Evolutionary conservation across 2,113 vertebrate genomes (phyloP).

Genomic region (Serinus canaria): DNA sequence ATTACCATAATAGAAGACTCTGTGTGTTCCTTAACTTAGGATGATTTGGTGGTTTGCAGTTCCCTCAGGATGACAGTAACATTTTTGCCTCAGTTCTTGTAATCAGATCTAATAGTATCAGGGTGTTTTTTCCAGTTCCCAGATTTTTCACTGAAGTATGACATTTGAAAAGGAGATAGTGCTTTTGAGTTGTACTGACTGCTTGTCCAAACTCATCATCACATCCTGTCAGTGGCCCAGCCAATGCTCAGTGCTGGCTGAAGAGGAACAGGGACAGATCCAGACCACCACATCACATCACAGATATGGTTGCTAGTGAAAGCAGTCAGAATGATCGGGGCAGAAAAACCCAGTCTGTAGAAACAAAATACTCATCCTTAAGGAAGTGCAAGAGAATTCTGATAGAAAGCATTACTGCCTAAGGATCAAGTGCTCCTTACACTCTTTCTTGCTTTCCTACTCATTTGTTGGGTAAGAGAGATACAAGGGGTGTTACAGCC

Average conservation of each 20-base stretch:
- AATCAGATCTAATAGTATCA: background rate
- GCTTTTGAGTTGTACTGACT: background rate
- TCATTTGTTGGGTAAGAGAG: background rate
- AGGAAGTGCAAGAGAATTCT: background rate
- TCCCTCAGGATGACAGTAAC: background rate
- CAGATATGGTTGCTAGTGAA: background rate
- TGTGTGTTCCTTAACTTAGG: background rate
- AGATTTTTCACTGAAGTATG: background rate
- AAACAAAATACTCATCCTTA: fast-evolving
- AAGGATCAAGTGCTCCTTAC: background rate
- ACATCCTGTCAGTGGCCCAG: background rate
- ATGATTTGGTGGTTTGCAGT: background rate
- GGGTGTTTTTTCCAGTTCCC: background rate
- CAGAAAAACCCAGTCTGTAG: background rate
- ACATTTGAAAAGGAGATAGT: background rate
- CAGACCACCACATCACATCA: background rate
- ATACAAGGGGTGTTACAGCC: background rate
- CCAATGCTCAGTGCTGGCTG: background rate
- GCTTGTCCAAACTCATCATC: slow-evolving; percentile 16
- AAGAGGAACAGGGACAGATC: background rate
- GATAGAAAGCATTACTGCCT: background rate
- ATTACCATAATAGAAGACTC: background rate
- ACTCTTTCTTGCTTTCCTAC: background rate
- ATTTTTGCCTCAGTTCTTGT: background rate
- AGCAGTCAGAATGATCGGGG: background rate